Conservation (phyloP, 1,140 invertebrate species). For the Brachionus koreanus region DNA sequence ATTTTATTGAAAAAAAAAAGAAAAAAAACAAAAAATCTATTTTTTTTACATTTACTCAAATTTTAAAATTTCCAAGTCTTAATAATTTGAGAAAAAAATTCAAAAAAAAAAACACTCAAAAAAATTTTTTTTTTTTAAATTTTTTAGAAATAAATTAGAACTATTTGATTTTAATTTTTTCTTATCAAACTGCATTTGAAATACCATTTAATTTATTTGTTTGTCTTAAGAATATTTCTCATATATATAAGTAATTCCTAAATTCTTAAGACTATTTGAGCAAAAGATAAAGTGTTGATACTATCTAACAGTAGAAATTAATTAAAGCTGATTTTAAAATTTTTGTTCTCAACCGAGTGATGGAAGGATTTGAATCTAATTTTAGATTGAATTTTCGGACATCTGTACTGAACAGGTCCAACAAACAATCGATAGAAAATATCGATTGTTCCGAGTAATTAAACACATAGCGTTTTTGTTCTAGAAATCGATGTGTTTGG, state of each 20-base stretch:
- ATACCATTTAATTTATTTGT: not conserved
- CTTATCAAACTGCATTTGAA: not conserved
- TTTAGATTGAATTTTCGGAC: not conserved
- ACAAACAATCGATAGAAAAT: not conserved
- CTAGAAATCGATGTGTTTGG: not conserved
- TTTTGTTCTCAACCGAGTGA: not conserved
- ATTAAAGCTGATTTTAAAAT: not conserved
- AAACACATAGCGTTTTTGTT: conserved; percentile 1
- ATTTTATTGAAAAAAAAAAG: too few species aligned
- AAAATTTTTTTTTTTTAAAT: too few species aligned
- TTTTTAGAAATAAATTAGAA: too few species aligned
- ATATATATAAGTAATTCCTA: not conserved
- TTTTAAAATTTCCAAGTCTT: too few species aligned
- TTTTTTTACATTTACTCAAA: too few species aligned
- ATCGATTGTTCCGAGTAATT: conserved; percentile 1
- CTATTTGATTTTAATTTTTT: not conserved
- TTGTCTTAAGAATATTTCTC: not conserved
- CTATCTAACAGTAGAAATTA: not conserved
- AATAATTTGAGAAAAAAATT: too few species aligned
- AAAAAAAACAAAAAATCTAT: too few species aligned
- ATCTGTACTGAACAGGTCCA: not conserved
- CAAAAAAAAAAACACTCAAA: too few species aligned
- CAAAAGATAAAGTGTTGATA: not conserved
- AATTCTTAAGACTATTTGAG: not conserved
- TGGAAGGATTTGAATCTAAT: not conserved